phyloP scores from a whole-genome alignment of 2,797 vertebrate genomes.

The Mus minutoides region DNA sequence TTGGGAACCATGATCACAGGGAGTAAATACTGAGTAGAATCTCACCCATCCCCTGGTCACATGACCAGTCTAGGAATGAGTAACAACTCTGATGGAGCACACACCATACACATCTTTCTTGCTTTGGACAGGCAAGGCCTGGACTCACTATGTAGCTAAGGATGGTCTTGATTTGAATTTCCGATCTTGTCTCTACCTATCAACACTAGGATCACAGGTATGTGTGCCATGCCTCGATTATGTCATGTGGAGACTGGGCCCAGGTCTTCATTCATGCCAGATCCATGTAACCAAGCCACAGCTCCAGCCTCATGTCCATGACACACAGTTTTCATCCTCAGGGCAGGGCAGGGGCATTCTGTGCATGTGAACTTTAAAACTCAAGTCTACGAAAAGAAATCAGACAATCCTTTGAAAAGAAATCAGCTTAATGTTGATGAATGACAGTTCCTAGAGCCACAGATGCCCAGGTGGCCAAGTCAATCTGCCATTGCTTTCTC shows the following conservation, averaged over 20 bases:
- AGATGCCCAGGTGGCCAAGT: neutral
- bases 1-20: neutral
- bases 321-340: neutral
- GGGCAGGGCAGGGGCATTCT: neutral
- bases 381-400: neutral
- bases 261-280: neutral
- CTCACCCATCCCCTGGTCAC: neutral
- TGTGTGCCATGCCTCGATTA: neutral
- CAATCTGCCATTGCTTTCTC: constrained; percentile 9
- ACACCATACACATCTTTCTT: neutral
- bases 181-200: neutral
- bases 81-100: neutral
- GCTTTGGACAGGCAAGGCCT: neutral
- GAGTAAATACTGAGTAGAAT: neutral
- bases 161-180: neutral
- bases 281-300: too few relatives aligned
- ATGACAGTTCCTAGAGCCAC: neutral
- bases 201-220: neutral
- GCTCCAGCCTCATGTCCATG: rapidly evolving
- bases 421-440: constrained; percentile 27
- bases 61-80: neutral
- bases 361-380: neutral
- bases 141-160: neutral
- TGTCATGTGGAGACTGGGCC: neutral
- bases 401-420: neutral